Evolutionary conservation across 2,113 vertebrate species (phyloP).

Genomic region (Taxidea taxus): DNA sequence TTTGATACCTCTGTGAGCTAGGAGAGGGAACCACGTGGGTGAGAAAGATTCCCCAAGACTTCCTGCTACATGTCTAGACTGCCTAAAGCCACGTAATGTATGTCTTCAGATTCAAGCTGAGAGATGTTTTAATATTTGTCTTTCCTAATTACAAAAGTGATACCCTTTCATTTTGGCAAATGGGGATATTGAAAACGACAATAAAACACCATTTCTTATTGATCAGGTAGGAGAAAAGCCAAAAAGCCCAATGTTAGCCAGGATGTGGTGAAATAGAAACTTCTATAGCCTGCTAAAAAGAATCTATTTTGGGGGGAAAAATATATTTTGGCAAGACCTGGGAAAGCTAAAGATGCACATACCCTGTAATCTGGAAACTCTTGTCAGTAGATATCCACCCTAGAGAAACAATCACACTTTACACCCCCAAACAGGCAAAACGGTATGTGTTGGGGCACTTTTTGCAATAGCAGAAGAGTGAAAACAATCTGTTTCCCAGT

Average conservation of each 20-base stretch:
- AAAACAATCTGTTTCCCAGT: background rate
- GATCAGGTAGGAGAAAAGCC: background rate
- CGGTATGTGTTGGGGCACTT: background rate
- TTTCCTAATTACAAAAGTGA: conserved; percentile 8
- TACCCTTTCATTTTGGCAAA: conserved; percentile 32
- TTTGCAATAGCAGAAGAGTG: background rate
- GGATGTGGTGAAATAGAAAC: background rate
- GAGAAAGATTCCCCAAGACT: background rate
- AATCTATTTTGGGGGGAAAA: background rate
- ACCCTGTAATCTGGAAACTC: background rate
- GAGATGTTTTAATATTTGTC: conserved; percentile 14
- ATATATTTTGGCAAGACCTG: background rate
- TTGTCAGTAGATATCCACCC: background rate
- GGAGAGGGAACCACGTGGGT: background rate
- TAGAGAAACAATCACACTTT: background rate
- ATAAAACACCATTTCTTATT: background rate
- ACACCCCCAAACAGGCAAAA: background rate
- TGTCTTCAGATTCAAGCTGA: background rate
- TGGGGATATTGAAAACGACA: background rate
- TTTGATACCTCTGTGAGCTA: background rate
- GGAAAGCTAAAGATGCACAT: background rate
- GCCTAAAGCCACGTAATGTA: background rate
- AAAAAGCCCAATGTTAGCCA: background rate
- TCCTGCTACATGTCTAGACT: background rate
- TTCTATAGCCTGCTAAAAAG: background rate